Base-by-base conservation (phyloP, 2,888 invertebrate species). In the Drosophila yooni region DNA sequence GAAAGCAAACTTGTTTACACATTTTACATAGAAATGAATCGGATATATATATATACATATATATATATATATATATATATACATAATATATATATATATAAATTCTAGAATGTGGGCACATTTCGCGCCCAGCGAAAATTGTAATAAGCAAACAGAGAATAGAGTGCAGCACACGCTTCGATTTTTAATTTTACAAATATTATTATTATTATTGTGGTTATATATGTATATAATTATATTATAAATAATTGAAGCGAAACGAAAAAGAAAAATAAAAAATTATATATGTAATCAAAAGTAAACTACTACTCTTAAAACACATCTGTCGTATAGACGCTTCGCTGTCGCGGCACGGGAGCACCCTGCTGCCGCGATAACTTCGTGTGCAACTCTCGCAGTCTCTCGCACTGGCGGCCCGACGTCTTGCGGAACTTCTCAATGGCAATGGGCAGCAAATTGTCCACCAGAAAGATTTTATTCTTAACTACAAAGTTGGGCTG, bases 241-340 rank as follows among this genome's bases (percentile, higher is more conserved):
- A 90, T 90, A 91, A 90, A 90, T 91, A 91, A 91, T 86, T 86
- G 88, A 87, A 87, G 90, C 83, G 86, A 89, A 86, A 70, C 83
- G 89, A 80, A 82, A 84, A 86, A 82, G 73, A 85, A 83, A 88
- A 83, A 84, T 87, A 91, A 90, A 91, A 82, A 77, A 84, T 84
- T 91, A 91, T 91, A 88, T 89, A 91, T 91, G 91, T 91, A 91
- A 91, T 91, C 91, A 82, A 91, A 91, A 88, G 75, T 60, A 70
- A 59, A 31, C 33, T 57, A 27, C 40, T 57, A 36, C 27, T 67
- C 34, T 83, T 92, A 93, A 53, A 93, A 91, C 7, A 93, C 91
- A 84, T 93, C 93, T 4, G 93, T 93, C 79, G 92, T 92, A 70
- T 93, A 93, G 60, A 93, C 91, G 79, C 91, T 93, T 15, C 93